phyloP scores from a whole-genome alignment of 2,888 invertebrate species.

The Andricus curvator region DNA sequence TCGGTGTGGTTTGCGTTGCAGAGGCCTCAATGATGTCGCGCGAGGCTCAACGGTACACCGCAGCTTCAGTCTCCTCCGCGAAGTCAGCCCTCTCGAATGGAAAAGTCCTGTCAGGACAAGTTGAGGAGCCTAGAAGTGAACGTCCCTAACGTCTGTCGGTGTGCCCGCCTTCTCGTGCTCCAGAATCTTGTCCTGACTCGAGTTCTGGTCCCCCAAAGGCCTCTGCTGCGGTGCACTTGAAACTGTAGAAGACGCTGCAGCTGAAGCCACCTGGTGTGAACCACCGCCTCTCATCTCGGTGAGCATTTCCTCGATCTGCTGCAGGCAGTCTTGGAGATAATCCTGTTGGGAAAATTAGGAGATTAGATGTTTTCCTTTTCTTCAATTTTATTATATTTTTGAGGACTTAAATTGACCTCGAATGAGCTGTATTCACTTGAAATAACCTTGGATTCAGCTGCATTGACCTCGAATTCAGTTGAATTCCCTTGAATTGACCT shows the following conservation, averaged over 20 bases:
- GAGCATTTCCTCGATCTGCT: conserved; percentile 90
- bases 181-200: conserved; percentile 78
- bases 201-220: conserved; percentile 73
- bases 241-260: conserved; percentile 75
- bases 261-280: conserved; percentile 65
- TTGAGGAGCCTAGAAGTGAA: conserved; percentile 83
- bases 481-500: too few relatives aligned
- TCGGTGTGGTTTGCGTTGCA: not conserved
- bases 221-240: conserved; percentile 59
- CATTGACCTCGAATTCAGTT: too few relatives aligned
- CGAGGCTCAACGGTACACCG: not conserved
- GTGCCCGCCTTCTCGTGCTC: conserved; percentile 87
- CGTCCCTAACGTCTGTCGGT: conserved; percentile 91
- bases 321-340: conserved; percentile 87
- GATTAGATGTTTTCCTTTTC: not conserved
- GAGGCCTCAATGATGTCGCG: not conserved
- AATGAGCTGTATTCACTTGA: not conserved
- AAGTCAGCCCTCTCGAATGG: not conserved
- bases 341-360: conserved; percentile 82
- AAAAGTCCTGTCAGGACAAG: conserved; percentile 7
- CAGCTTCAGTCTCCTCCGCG: conserved; percentile 10
- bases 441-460: not conserved
- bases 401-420: too few relatives aligned
- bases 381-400: not conserved
- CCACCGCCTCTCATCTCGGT: conserved; percentile 71